Conservation (phyloP, 1,140 invertebrate species). For the Pseudomyrmex sp. region DNA sequence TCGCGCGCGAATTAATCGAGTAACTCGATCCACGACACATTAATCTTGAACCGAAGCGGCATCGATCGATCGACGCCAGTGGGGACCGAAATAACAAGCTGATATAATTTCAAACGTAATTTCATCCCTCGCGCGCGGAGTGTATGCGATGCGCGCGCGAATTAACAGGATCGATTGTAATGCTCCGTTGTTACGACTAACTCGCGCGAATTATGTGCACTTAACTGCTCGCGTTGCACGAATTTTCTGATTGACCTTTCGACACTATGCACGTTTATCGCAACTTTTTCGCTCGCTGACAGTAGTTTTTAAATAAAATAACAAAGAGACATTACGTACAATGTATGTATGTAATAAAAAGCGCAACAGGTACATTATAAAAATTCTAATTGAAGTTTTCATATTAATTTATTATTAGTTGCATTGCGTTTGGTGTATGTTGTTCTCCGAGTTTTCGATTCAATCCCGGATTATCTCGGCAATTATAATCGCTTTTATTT, state of each 20-base stretch:
- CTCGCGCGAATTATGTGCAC: constrained; percentile 65
- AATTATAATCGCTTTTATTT: background rate
- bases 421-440: background rate
- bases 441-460: background rate
- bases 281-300: background rate
- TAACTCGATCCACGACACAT: constrained; percentile 40
- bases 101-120: constrained; percentile 80
- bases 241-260: constrained; percentile 44
- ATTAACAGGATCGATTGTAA: constrained; percentile 76
- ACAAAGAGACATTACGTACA: no score
- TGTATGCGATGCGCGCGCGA: constrained; percentile 63
- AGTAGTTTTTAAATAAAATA: no score
- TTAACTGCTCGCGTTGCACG: constrained; percentile 40
- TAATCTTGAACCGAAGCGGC: constrained; percentile 45
- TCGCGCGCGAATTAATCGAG: constrained; percentile 30
- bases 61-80: constrained; percentile 63
- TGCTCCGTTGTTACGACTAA: constrained; percentile 70
- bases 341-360: background rate
- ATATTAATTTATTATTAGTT: background rate
- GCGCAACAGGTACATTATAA: constrained; percentile 2
- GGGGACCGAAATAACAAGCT: constrained; percentile 70
- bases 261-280: background rate
- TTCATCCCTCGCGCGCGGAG: constrained; percentile 70
- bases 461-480: background rate
- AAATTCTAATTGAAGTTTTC: background rate